These are phyloP conservation scores for Tenthredo distinguenda DNA, from an alignment of 2,888 invertebrate genomes.

Conservation along the genomic window DNA sequence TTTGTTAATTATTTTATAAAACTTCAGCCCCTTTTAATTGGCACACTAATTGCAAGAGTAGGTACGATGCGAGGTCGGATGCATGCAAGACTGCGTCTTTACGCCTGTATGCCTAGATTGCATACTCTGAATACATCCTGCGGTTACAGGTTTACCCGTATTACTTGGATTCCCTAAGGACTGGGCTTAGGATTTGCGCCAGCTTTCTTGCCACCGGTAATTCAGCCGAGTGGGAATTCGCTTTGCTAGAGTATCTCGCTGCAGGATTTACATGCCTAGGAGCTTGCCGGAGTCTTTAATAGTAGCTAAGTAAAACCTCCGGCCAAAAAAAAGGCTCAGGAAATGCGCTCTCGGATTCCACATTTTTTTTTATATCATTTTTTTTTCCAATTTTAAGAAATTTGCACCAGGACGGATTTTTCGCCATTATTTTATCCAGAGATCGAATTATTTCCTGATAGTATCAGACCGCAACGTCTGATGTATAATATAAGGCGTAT, in stretches of 20 bases:
- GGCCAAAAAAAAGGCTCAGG: not conserved
- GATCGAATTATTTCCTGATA: not conserved
- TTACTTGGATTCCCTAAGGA: not conserved
- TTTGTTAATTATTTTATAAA: not conserved
- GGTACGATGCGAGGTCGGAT: constrained; percentile 29
- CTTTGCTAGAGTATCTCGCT: not conserved
- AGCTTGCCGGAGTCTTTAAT: not conserved
- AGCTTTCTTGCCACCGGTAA: not conserved
- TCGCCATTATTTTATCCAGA: not conserved
- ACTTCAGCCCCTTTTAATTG: constrained; percentile 24
- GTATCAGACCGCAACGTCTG: not conserved
- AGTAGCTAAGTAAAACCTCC: not conserved
- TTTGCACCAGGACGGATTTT: not conserved
- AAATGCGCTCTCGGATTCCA: not conserved
- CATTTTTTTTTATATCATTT: not conserved
- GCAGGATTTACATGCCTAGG: not conserved
- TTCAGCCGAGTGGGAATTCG: not conserved
- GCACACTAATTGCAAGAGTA: constrained; percentile 19
- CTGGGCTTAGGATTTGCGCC: not conserved
- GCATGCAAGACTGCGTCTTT: constrained; percentile 33
- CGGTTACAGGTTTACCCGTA: not conserved
- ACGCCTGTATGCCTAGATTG: not conserved
- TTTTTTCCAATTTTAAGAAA: not conserved
- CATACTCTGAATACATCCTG: constrained; percentile 7
- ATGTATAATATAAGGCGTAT: not conserved